Evolutionary conservation across 2,888 invertebrate species (phyloP).

Genomic region (Hirtodrosophila histrioides): DNA sequence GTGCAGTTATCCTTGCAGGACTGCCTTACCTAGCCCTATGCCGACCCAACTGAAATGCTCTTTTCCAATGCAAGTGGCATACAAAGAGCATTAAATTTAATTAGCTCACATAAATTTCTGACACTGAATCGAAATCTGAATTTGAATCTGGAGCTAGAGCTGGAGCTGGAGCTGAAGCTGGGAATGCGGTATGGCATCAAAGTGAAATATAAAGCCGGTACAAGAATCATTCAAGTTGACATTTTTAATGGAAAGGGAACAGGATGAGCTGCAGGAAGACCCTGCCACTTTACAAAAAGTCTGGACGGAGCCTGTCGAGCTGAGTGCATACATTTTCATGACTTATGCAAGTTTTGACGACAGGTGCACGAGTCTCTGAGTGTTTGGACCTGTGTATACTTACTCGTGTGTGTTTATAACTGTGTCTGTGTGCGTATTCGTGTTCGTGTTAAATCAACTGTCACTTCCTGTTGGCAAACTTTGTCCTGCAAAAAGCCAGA

Average conservation of each 20-base stretch:
- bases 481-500: constrained; percentile 53
- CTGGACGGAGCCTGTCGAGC: constrained; percentile 33
- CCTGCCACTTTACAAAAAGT: constrained; percentile 28
- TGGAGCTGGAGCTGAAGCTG: not conserved
- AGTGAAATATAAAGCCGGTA: constrained; percentile 36
- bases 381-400: constrained; percentile 1
- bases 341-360: constrained; percentile 76
- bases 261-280: constrained; percentile 18
- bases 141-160: constrained; percentile 17
- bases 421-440: constrained; percentile 25
- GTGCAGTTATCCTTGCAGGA: not conserved
- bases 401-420: not conserved
- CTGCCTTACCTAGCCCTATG: constrained; percentile 1
- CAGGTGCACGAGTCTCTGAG: constrained; percentile 63
- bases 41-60: not conserved
- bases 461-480: constrained; percentile 74
- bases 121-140: constrained; percentile 27
- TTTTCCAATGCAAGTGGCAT: constrained; percentile 29
- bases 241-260: constrained; percentile 60
- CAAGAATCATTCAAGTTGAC: constrained; percentile 61
- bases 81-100: constrained; percentile 71
- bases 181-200: constrained; percentile 44
- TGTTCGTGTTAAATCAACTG: constrained; percentile 70
- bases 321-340: constrained; percentile 66
- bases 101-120: constrained; percentile 67